These are phyloP conservation scores for Delia radicum DNA, from an alignment of 1,140 invertebrate genomes.

Conservation along the genomic window DNA sequence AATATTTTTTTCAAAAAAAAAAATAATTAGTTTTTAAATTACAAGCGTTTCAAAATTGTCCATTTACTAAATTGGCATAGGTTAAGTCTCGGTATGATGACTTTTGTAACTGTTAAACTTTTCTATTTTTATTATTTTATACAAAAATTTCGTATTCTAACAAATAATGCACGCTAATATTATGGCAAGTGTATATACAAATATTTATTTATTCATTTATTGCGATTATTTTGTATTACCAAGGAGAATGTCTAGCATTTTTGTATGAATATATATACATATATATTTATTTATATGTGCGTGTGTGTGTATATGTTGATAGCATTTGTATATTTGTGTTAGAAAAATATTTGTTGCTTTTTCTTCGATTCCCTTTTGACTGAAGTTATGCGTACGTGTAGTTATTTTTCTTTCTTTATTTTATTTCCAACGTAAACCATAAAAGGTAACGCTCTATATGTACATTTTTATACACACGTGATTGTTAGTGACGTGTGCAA, in stretches of 20 bases:
- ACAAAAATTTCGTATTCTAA: neutral
- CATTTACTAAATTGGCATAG: too few species aligned
- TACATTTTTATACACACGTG: neutral
- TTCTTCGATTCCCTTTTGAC: neutral
- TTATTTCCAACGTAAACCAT: neutral
- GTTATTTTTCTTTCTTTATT: neutral
- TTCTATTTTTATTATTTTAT: neutral
- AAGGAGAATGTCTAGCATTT: neutral
- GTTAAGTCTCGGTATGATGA: neutral
- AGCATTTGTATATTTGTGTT: neutral
- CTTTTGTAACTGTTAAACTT: neutral
- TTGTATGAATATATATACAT: neutral
- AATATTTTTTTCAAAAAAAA: too few species aligned
- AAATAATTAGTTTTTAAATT: too few species aligned
- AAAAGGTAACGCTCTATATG: neutral
- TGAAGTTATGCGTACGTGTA: neutral
- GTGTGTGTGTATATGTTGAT: neutral
- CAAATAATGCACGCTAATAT: slow-evolving; percentile 21
- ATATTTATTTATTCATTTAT: slow-evolving; percentile 21
- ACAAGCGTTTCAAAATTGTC: too few species aligned
- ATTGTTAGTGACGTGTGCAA: slow-evolving; percentile 19
- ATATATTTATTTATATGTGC: neutral
- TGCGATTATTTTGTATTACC: neutral
- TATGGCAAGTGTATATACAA: slow-evolving; percentile 13
- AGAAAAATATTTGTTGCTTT: neutral